phyloP scores from a whole-genome alignment of 2,113 vertebrate genomes.

The Taurulus bubalis region DNA sequence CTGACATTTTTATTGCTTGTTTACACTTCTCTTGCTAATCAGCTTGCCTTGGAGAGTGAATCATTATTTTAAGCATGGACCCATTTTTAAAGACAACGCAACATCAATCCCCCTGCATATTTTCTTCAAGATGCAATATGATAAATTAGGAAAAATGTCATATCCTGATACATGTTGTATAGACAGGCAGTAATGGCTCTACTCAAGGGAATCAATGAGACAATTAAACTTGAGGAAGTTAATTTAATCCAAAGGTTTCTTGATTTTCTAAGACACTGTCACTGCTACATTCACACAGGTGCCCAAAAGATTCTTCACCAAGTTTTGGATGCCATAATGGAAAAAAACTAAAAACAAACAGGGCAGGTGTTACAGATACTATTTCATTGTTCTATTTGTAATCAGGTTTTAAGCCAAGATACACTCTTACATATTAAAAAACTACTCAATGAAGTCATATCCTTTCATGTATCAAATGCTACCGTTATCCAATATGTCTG shows the following conservation, averaged over 20 bases:
- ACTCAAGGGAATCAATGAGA: background rate
- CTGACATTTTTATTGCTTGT: background rate
- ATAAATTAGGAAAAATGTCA: background rate
- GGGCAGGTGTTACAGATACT: background rate
- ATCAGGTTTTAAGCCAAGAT: constrained; percentile 23
- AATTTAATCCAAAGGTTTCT: background rate
- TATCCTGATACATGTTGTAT: background rate
- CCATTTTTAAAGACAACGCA: background rate
- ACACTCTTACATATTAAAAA: background rate
- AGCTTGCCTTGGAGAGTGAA: background rate
- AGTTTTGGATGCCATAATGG: background rate
- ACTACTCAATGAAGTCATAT: constrained; percentile 2
- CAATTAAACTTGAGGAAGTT: background rate
- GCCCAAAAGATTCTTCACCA: background rate
- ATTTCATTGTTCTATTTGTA: background rate
- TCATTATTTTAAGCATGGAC: background rate
- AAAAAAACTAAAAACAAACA: background rate
- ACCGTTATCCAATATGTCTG: constrained; percentile 39
- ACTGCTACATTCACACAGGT: background rate
- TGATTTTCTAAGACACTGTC: background rate
- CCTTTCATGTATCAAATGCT: constrained; percentile 43
- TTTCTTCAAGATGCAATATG: background rate
- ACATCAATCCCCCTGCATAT: background rate
- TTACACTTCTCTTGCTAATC: background rate
- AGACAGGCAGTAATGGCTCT: background rate